These are phyloP conservation scores for Hafferia zeledoni DNA, from an alignment of 2,797 vertebrate genomes.

Conservation along the genomic window DNA sequence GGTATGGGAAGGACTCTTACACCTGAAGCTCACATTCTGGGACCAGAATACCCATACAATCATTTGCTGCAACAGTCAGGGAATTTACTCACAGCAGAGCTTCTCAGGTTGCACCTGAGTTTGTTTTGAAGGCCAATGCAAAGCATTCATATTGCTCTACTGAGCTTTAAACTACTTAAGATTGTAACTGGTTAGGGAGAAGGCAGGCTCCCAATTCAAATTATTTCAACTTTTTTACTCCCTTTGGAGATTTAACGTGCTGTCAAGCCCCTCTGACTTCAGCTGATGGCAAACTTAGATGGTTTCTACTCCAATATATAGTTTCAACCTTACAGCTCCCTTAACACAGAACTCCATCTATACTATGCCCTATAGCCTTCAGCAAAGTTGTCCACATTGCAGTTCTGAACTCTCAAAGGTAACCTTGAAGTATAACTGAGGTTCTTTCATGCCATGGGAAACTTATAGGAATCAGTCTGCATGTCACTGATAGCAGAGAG, in stretches of 20 bases:
- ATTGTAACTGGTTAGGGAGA: neutral
- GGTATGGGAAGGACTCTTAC: neutral
- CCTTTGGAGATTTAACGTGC: neutral
- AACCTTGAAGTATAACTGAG: neutral
- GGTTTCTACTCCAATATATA: neutral
- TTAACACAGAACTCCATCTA: conserved; percentile 5
- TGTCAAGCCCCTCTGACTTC: conserved; percentile 13
- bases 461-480: neutral
- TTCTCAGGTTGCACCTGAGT: conserved; percentile 1
- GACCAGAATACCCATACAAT: neutral
- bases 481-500: neutral
- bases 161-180: conserved; percentile 39
- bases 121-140: conserved; percentile 32
- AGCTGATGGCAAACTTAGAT: neutral
- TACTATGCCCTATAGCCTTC: conserved; percentile 10
- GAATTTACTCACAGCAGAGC: neutral
- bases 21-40: neutral
- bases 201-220: conserved; percentile 29
- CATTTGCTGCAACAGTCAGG: neutral
- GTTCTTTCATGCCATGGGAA: neutral
- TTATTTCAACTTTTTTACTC: conserved; percentile 42
- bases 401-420: conserved; percentile 17
- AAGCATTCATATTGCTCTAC: neutral
- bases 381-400: conserved; percentile 18
- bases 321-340: conserved; percentile 23